These are phyloP conservation scores for Anaspis maculata DNA, from an alignment of 2,888 invertebrate genomes.

Conservation along the genomic window DNA sequence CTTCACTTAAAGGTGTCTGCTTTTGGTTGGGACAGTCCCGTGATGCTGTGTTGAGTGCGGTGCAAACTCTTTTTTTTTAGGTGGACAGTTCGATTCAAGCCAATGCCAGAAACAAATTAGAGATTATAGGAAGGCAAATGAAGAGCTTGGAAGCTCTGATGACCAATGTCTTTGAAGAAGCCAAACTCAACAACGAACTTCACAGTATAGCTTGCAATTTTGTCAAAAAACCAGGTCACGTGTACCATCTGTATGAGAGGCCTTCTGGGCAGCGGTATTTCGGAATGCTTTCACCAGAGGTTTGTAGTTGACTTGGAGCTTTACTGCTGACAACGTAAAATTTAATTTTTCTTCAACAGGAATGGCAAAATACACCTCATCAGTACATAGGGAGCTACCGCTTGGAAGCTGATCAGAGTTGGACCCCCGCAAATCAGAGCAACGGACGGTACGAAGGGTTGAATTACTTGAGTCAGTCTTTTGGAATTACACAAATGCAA, in stretches of 20 bases:
- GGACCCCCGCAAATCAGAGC: slow-evolving; percentile 53
- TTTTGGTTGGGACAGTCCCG: no score
- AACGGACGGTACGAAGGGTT: slow-evolving; percentile 25
- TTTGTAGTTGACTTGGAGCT: slow-evolving; percentile 37
- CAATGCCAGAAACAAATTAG: slow-evolving; percentile 55
- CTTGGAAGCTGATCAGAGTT: slow-evolving; percentile 60
- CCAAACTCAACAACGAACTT: slow-evolving; percentile 49
- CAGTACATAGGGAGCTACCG: slow-evolving; percentile 56
- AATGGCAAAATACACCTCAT: slow-evolving; percentile 59
- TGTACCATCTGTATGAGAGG: slow-evolving; percentile 63
- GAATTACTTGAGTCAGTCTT: slow-evolving; percentile 20
- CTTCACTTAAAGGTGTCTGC: no score
- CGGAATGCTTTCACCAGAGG: slow-evolving; percentile 65
- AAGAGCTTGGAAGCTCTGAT: slow-evolving; percentile 59
- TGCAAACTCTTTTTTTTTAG: no score
- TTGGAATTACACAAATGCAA: slow-evolving; percentile 5
- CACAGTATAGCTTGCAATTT: slow-evolving; percentile 45
- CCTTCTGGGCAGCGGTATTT: slow-evolving; percentile 60
- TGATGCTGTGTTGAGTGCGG: not conserved
- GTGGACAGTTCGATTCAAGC: slow-evolving; percentile 54
- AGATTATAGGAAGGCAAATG: slow-evolving; percentile 64
- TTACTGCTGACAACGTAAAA: no score
- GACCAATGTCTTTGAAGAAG: slow-evolving; percentile 49
- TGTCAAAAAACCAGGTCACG: slow-evolving; percentile 45
- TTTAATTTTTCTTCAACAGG: no score